phyloP scores from a whole-genome alignment of 2,888 invertebrate genomes.

The Cataglyphis cursor region DNA sequence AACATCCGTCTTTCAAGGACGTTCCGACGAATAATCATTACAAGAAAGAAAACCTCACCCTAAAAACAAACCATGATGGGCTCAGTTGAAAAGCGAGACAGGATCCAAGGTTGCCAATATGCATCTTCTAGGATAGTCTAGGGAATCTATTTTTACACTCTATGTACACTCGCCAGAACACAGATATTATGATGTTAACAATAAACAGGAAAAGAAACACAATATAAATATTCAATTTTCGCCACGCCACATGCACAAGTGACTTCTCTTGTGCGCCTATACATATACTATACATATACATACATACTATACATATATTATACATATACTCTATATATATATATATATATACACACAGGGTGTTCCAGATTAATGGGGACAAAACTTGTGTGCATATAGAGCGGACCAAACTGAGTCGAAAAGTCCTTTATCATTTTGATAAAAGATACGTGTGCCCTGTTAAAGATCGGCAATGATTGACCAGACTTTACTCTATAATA shows the following conservation, averaged over 20 bases:
- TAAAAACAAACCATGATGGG: constrained; percentile 81
- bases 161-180: constrained; percentile 61
- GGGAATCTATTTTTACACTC: constrained; percentile 59
- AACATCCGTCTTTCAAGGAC: constrained; percentile 18
- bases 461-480: no score
- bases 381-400: no score
- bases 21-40: constrained; percentile 28
- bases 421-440: no score
- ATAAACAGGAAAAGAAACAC: constrained; percentile 43
- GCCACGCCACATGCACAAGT: constrained; percentile 68
- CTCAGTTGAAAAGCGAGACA: constrained; percentile 84
- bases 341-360: no score
- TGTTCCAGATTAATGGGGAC: no score
- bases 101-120: constrained; percentile 86
- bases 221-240: constrained; percentile 37
- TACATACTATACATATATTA: neutral
- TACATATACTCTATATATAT: no score
- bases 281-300: neutral
- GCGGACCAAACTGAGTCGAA: no score
- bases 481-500: no score
- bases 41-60: constrained; percentile 63
- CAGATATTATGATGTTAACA: constrained; percentile 65
- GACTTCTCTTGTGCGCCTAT: constrained; percentile 26
- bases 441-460: no score
- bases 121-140: constrained; percentile 70